Conservation (phyloP, 2,113 vertebrate genomes). For the Canis aureus region DNA sequence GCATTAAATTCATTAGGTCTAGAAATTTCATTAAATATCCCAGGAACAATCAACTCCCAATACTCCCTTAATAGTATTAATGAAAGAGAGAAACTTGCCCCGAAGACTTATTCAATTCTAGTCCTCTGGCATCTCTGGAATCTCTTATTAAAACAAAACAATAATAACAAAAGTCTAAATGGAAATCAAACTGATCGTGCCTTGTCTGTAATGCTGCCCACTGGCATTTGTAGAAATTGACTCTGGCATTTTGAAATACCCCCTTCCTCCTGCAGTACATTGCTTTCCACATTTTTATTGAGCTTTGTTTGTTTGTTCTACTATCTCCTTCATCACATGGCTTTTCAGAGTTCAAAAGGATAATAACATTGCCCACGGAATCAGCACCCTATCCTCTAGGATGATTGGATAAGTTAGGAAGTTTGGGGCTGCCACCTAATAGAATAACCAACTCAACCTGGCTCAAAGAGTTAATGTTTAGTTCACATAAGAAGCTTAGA, state of each 20-base stretch:
- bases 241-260: not conserved
- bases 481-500: not conserved
- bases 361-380: not conserved
- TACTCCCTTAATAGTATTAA: not conserved
- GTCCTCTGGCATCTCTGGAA: not conserved
- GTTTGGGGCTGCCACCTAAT: not conserved
- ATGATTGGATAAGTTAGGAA: not conserved
- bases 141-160: slow-evolving; percentile 32
- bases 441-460: not conserved
- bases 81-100: not conserved
- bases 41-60: slow-evolving; percentile 31
- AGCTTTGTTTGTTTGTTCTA: not conserved
- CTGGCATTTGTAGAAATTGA: not conserved
- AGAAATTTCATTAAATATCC: not conserved
- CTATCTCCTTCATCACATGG: not conserved
- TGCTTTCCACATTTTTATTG: not conserved
- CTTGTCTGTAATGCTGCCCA: not conserved
- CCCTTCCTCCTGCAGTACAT: not conserved
- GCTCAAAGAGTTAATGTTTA: not conserved
- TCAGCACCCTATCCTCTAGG: not conserved
- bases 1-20: slow-evolving; percentile 22
- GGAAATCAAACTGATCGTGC: not conserved
- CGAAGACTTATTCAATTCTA: slow-evolving; percentile 13
- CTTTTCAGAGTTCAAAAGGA: not conserved
- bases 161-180: not conserved